phyloP scores from a whole-genome alignment of 1,140 invertebrate genomes.

The Drosophila eugracilis region DNA sequence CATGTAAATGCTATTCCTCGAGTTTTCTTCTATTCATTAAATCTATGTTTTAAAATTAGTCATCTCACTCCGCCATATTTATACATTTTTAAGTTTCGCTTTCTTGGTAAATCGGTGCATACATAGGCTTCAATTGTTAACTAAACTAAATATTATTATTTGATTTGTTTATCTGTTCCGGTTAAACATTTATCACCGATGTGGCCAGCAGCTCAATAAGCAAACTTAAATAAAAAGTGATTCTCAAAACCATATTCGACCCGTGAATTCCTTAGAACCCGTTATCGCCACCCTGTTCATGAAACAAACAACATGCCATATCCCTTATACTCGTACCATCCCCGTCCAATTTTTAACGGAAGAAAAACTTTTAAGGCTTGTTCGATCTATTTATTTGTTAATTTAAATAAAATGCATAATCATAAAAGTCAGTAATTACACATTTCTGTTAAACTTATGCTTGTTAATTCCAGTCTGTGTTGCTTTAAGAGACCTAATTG shows the following conservation, averaged over 20 bases:
- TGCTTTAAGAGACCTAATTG: too few relatives aligned
- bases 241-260: neutral
- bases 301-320: slow-evolving; percentile 2
- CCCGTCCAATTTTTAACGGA: too few relatives aligned
- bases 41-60: too few relatives aligned
- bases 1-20: too few relatives aligned
- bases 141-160: too few relatives aligned
- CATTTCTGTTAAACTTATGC: too few relatives aligned
- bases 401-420: too few relatives aligned
- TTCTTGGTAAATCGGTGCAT: neutral
- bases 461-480: too few relatives aligned
- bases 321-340: too few relatives aligned
- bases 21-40: too few relatives aligned
- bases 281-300: slow-evolving; percentile 6
- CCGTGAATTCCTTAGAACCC: slow-evolving; percentile 8
- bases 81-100: too few relatives aligned
- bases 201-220: neutral
- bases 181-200: neutral
- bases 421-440: too few relatives aligned
- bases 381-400: neutral
- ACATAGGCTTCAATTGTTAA: neutral
- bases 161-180: neutral
- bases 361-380: neutral
- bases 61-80: neutral
- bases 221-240: slow-evolving; percentile 6